Percentiles rank a stretch among this genome's conserved stretches.
phyloP scores from a whole-genome alignment of 2,113 vertebrate genomes.

The Chionomys nivalis region DNA sequence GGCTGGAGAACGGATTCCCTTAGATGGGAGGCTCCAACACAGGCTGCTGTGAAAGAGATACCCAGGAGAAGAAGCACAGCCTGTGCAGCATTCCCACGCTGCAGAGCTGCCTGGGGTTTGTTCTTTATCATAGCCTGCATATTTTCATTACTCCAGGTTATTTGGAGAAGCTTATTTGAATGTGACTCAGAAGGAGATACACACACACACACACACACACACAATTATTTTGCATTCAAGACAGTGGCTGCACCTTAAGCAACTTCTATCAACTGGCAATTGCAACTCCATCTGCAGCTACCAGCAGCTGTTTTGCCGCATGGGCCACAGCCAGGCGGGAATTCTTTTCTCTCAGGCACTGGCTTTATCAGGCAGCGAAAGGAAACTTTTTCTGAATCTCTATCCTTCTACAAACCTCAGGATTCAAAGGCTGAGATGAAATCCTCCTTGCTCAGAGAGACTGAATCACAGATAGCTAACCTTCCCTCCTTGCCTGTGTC shows the following conservation, averaged over 20 bases:
- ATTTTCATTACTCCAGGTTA: constrained; percentile 10
- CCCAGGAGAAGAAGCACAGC: neutral
- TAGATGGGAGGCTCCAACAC: neutral
- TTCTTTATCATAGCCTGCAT: neutral
- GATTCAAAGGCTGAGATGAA: neutral
- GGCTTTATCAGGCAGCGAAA: neutral
- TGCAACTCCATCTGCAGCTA: neutral
- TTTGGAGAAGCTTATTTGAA: constrained; percentile 44
- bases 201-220: neutral
- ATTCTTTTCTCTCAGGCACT: neutral
- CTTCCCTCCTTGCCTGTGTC: neutral
- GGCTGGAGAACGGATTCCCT: too few relatives aligned
- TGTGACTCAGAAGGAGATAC: neutral
- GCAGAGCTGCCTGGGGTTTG: neutral
- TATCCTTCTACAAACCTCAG: neutral
- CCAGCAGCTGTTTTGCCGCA: neutral
- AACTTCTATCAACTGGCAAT: neutral
- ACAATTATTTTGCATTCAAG: neutral
- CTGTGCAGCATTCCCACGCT: neutral
- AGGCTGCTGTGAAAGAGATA: neutral
- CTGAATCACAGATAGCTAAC: neutral
- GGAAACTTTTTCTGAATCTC: neutral
- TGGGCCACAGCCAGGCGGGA: neutral
- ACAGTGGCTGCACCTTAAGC: neutral
- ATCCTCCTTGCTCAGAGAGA: neutral